A percentile compares a stretch with the other conserved stretches of the same genome.
Conservation (phyloP, 2,113 vertebrate genomes). For the Balaenoptera acutorostrata region DNA sequence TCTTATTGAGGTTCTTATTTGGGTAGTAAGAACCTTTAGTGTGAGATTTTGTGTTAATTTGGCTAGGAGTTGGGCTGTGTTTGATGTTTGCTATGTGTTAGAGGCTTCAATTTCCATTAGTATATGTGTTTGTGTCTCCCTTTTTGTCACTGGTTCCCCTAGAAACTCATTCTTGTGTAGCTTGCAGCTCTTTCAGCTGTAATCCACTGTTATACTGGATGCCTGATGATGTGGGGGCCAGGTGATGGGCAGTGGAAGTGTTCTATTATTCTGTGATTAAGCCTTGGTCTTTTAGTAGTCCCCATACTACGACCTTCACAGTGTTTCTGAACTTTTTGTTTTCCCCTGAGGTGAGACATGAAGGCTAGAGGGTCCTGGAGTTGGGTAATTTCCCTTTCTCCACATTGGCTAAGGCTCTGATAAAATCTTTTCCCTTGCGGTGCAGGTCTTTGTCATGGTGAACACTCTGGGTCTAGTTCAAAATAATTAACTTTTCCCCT, state of each 20-base stretch:
- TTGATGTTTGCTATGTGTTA: background rate
- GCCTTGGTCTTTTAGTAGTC: background rate
- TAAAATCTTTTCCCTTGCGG: background rate
- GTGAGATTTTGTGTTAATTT: background rate
- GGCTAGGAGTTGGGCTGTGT: background rate
- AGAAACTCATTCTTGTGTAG: background rate
- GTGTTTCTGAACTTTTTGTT: background rate
- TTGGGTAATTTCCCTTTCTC: background rate
- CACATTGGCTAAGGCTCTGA: background rate
- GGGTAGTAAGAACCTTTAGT: background rate
- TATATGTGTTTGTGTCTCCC: background rate
- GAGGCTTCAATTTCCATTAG: background rate
- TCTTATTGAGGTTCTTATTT: background rate
- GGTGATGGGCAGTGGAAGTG: rapidly evolving
- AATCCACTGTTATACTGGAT: background rate
- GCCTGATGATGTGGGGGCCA: no score
- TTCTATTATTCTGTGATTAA: background rate
- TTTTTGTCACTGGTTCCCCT: background rate
- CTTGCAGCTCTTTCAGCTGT: background rate
- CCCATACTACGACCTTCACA: no score
- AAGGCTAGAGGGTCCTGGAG: background rate
- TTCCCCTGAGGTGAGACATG: background rate
- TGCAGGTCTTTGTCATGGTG: background rate
- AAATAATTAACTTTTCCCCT: background rate
- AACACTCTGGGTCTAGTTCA: background rate